Evolutionary conservation across 1,140 invertebrate genomes (phyloP).

Genomic region (Chrysoperla carnea): DNA sequence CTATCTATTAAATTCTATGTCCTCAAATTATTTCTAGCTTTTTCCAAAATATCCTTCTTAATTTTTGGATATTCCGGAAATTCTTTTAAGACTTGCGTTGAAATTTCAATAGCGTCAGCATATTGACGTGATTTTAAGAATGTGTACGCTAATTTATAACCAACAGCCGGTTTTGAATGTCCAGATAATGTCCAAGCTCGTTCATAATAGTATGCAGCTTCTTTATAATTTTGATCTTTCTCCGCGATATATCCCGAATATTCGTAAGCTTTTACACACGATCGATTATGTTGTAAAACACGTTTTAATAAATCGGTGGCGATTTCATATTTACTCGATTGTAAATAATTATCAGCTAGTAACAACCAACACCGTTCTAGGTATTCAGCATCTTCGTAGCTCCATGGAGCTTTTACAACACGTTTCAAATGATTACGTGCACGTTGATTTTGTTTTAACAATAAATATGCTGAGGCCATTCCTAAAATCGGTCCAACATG

Average conservation of each 20-base stretch:
- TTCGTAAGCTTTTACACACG: constrained; percentile 81
- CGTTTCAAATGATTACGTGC: constrained; percentile 87
- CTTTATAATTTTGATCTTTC: constrained; percentile 80
- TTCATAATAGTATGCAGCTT: constrained; percentile 70
- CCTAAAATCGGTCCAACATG: constrained; percentile 81
- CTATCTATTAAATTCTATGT: constrained; percentile 24
- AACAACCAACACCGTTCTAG: constrained; percentile 87
- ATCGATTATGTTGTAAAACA: constrained; percentile 76
- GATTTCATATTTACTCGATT: constrained; percentile 71
- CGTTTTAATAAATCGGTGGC: constrained; percentile 66
- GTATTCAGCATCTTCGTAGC: constrained; percentile 87
- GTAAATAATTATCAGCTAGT: constrained; percentile 80
- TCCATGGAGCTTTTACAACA: constrained; percentile 75
- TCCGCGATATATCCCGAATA: constrained; percentile 74
- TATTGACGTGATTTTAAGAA: constrained; percentile 81
- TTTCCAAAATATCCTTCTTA: constrained; percentile 85
- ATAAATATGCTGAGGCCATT: constrained; percentile 68
- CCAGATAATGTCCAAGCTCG: constrained; percentile 71
- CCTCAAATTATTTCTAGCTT: constrained; percentile 70
- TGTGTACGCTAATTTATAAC: constrained; percentile 85
- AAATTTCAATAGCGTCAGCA: constrained; percentile 71
- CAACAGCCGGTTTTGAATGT: constrained; percentile 62
- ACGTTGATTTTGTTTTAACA: constrained; percentile 76
- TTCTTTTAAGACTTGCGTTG: constrained; percentile 60
- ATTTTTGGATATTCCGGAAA: constrained; percentile 84